A percentile compares a stretch with the other conserved stretches of the same genome.
Evolutionary conservation across 2,113 vertebrate genomes (phyloP).

Genomic region (Hucho hucho): DNA sequence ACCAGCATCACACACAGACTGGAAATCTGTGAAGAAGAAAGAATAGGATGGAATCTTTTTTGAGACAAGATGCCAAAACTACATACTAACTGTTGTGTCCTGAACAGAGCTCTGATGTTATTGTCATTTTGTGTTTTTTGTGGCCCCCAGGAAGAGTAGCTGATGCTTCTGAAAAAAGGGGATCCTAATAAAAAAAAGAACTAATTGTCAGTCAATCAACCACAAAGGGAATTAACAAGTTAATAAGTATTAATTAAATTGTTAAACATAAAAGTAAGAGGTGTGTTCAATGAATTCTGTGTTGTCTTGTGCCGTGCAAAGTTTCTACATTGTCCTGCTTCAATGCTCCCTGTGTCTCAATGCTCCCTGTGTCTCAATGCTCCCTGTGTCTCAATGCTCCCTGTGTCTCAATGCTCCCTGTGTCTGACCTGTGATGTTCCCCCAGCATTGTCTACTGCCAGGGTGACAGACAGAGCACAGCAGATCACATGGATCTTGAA

Average conservation of each 20-base stretch:
- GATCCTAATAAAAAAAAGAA: no score
- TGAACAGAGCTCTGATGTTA: neutral
- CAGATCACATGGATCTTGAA: slow-evolving; percentile 96
- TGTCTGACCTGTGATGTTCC: slow-evolving; percentile 83
- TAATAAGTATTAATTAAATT: neutral
- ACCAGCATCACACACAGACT: slow-evolving; percentile 88
- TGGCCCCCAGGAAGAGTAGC: no score
- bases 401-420: neutral
- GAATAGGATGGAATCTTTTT: neutral
- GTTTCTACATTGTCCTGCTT: neutral
- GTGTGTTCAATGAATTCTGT: neutral
- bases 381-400: no score
- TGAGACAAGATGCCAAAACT: neutral
- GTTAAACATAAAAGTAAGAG: neutral
- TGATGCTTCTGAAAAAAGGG: no score
- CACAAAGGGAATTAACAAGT: neutral
- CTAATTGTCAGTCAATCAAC: neutral
- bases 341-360: no score
- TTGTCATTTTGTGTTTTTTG: neutral
- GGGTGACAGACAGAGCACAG: slow-evolving; percentile 90
- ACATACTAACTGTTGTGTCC: neutral
- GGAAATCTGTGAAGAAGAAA: slow-evolving; percentile 73
- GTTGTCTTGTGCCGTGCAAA: neutral
- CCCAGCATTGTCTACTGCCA: slow-evolving; percentile 88
- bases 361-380: no score